Conservation (phyloP, 1,140 invertebrate species). For the Drosophila cardini region DNA sequence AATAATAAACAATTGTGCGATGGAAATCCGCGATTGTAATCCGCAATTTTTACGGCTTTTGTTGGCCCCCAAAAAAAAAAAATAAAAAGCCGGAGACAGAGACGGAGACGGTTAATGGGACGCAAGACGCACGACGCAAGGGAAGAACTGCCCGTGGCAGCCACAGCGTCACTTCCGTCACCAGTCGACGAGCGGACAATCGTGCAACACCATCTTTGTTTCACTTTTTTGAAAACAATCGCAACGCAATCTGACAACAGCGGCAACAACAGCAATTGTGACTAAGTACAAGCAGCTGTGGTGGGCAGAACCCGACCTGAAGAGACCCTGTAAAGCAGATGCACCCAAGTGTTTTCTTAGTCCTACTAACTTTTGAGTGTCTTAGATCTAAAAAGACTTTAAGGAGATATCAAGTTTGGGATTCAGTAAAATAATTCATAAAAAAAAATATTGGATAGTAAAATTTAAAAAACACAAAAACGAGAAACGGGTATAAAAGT, state of each 20-base stretch:
- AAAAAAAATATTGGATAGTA: no score
- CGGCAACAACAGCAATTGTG: constrained; percentile 20
- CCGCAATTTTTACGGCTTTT: constrained; percentile 84
- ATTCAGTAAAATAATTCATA: no score
- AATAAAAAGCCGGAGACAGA: neutral
- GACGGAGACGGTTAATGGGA: neutral
- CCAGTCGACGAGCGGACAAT: constrained; percentile 49
- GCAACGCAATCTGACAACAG: constrained; percentile 68
- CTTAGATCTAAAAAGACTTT: no score
- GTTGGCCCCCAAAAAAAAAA: constrained; percentile 23
- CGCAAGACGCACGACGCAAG: neutral
- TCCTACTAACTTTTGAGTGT: no score
- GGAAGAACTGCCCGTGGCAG: constrained; percentile 9
- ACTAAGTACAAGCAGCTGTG: neutral
- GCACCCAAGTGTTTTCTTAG: no score
- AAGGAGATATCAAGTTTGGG: no score
- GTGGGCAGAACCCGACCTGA: neutral
- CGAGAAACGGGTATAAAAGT: no score
- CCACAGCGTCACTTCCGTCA: constrained; percentile 64
- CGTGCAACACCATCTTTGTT: constrained; percentile 72
- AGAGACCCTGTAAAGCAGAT: no score
- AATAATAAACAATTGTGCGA: constrained; percentile 82
- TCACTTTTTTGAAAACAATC: constrained; percentile 64
- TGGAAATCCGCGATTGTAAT: constrained; percentile 84
- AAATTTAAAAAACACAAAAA: no score